Conservation (phyloP, 2,888 invertebrate genomes). For the Drosophila helvetica region DNA sequence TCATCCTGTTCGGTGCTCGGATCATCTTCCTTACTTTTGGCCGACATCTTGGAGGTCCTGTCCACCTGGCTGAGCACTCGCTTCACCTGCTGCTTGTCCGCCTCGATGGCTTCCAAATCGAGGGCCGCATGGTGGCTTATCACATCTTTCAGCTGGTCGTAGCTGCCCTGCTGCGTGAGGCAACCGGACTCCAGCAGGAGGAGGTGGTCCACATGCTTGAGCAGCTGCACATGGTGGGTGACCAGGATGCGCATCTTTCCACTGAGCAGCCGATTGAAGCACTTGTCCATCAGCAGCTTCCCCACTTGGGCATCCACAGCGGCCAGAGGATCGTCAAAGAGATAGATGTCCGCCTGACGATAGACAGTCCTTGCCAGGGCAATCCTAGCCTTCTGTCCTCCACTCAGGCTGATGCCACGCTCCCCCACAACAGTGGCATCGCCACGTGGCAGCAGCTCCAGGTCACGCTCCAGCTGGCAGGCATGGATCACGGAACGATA, state of each 20-base stretch:
- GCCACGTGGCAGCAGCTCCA: conserved; percentile 86
- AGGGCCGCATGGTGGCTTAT: conserved; percentile 84
- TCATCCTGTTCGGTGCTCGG: conserved; percentile 22
- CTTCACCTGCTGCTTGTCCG: conserved; percentile 68
- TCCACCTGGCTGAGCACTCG: conserved; percentile 76
- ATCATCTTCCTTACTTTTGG: conserved; percentile 20
- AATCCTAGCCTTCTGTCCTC: conserved; percentile 90
- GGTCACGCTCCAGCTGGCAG: conserved; percentile 87
- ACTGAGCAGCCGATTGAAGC: conserved; percentile 86
- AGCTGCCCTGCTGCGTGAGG: conserved; percentile 79
- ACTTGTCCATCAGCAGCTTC: conserved; percentile 89
- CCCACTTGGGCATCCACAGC: conserved; percentile 92
- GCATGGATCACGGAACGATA: conserved; percentile 85
- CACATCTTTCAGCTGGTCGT: conserved; percentile 84
- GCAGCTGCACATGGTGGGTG: conserved; percentile 88
- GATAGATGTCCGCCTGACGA: conserved; percentile 89
- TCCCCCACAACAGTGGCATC: conserved; percentile 86
- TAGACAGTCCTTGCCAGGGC: conserved; percentile 90
- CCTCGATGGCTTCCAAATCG: conserved; percentile 69
- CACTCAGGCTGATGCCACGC: conserved; percentile 89
- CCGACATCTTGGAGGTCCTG: conserved; percentile 62
- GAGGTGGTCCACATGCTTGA: conserved; percentile 85
- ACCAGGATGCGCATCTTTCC: conserved; percentile 88
- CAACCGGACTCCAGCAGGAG: conserved; percentile 85
- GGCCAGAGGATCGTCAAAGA: conserved; percentile 90